Base-by-base conservation (phyloP, 2,113 vertebrate species). In the Larimichthys crocea region DNA sequence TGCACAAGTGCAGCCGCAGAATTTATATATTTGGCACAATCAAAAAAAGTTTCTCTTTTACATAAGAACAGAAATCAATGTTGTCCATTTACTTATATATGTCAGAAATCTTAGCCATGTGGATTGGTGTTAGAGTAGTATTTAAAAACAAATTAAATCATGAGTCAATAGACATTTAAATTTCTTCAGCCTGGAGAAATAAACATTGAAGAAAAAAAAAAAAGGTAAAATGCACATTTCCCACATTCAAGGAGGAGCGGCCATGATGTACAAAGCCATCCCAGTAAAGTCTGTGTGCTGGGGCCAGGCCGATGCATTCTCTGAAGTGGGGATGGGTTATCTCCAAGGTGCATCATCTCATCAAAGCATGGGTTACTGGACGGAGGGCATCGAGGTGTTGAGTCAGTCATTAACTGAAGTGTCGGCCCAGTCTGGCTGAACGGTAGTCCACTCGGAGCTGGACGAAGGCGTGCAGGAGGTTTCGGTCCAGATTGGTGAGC, bases 381-480 rank as follows among this genome's bases (percentile, higher is more conserved):
- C 90, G 89, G 92, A 92, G 93, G 90, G 88, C 88, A 87, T 85
- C 70, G 77, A 84, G 81, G 84, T 77, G 82, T 60, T 46, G 52
- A 20, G 50, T 68, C 77, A 57, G 86, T 91, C 92, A 92, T 91
- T 96, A 99, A 95, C 97, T 99, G 94, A 99, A 99, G 94, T 99
- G 98, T 79, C 98, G 97, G 82, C 96, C 97, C 59, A 99, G 97
- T 90, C 97, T 96, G 73, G 98, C 93, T 73, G 97, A 96, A 86
- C 97, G 96, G 95, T 99, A 99, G 95, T 99, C 98, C 29, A 96
- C 97, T 86, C 98, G 93, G 55, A 99, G 97, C 94, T 99, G 98
- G 88, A 99, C 98, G 49, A 99, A 99, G 93, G 97, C 97, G 82
- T 99, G 98, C 81, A 99, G 96, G 82, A 99, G 97, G 95, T 97